Evolutionary conservation across 2,797 vertebrate genomes (phyloP).

Genomic region (Schizopygopsis malacanthus): DNA sequence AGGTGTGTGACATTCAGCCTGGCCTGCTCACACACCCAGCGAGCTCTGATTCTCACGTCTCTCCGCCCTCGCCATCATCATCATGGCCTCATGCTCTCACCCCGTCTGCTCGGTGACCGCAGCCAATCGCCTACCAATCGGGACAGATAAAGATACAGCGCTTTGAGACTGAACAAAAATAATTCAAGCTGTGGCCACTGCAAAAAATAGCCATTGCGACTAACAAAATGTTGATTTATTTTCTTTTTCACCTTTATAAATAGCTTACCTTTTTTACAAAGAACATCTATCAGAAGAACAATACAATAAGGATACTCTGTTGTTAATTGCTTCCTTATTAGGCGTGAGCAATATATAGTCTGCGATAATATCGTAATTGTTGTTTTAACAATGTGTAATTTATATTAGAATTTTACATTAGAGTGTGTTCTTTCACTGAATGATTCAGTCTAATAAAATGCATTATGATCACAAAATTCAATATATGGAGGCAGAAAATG

Average conservation of each 20-base stretch:
- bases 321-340: not conserved
- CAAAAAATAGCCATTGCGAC: not conserved
- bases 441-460: no score
- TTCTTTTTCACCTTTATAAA: not conserved
- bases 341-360: no score
- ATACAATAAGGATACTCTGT: not conserved
- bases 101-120: conserved; percentile 57
- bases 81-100: conserved; percentile 54
- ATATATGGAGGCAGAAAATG: no score
- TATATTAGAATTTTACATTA: no score
- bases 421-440: no score
- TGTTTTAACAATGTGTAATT: no score
- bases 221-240: not conserved
- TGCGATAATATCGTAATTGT: no score
- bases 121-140: conserved; percentile 52
- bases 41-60: conserved; percentile 47
- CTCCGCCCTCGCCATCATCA: conserved; percentile 51
- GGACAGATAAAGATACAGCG: conserved; percentile 31
- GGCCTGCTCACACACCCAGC: conserved; percentile 45
- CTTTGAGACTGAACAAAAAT: conserved; percentile 5
- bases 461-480: no score
- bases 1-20: conserved; percentile 58
- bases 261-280: not conserved
- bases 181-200: not conserved
- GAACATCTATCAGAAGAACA: not conserved